Percentiles rank a stretch among this genome's conserved stretches.
Conservation (phyloP, 2,888 invertebrate genomes). For the Caprella mutica region DNA sequence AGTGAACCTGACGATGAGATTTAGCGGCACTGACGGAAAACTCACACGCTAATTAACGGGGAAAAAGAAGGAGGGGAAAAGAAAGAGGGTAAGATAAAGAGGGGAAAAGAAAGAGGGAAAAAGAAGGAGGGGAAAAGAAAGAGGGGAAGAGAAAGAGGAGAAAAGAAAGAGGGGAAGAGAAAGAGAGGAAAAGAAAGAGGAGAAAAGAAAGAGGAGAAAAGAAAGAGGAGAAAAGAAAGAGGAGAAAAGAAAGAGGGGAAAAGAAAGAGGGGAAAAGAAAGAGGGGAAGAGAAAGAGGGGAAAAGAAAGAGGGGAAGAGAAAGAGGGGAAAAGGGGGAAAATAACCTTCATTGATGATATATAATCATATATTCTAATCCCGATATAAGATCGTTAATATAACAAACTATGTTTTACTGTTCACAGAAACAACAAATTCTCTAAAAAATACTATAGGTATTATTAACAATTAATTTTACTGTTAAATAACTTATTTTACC, state of each 20-base stretch:
- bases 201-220: neutral
- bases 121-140: neutral
- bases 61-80: neutral
- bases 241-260: too few relatives aligned
- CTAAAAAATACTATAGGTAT: neutral
- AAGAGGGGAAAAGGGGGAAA: conserved; percentile 5
- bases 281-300: too few relatives aligned
- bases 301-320: conserved; percentile 8
- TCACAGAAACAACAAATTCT: neutral
- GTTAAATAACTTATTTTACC: too few relatives aligned
- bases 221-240: neutral
- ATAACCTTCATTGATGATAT: neutral
- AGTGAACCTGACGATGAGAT: too few relatives aligned
- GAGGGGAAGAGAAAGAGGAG: neutral
- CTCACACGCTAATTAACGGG: too few relatives aligned
- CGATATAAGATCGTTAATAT: too few relatives aligned
- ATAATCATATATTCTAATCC: neutral
- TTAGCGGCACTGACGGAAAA: too few relatives aligned
- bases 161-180: neutral
- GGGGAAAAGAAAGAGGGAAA: neutral
- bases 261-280: too few relatives aligned
- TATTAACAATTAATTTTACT: neutral
- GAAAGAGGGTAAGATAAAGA: neutral
- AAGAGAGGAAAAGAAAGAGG: neutral
- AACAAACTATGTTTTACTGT: too few relatives aligned